phyloP scores from a whole-genome alignment of 1,140 invertebrate genomes.

The Hormaphis cornu region DNA sequence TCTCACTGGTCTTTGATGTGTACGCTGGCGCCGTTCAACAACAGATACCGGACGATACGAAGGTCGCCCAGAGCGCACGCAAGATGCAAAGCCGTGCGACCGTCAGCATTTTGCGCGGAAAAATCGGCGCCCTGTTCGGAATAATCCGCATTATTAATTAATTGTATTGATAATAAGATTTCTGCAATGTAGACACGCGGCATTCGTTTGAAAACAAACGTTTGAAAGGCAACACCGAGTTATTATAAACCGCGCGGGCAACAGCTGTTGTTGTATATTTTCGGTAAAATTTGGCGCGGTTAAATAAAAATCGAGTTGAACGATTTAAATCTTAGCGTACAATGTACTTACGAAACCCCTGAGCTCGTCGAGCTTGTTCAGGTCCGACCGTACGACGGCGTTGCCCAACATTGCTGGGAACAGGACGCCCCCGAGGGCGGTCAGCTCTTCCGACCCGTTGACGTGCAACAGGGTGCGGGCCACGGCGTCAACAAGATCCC shows the following conservation, averaged over 20 bases:
- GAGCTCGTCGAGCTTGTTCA: conserved; percentile 48
- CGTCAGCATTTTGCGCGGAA: conserved; percentile 65
- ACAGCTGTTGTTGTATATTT: no score
- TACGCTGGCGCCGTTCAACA: conserved; percentile 75
- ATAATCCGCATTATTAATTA: background rate
- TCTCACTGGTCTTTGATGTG: conserved; percentile 59
- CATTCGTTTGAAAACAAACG: background rate
- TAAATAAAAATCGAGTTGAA: background rate
- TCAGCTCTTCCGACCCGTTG: conserved; percentile 57
- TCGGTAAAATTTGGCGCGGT: no score
- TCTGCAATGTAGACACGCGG: background rate
- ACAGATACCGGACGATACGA: conserved; percentile 59
- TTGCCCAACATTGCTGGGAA: conserved; percentile 68
- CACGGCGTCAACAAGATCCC: conserved; percentile 57
- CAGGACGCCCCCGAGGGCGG: conserved; percentile 59
- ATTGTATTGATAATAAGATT: background rate
- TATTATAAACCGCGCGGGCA: no score
- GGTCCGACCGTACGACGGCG: conserved; percentile 58
- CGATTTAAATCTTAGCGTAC: background rate
- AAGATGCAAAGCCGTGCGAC: conserved; percentile 70
- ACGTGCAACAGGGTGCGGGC: conserved; percentile 56
- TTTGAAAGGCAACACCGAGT: conserved; percentile 21
- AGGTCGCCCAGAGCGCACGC: conserved; percentile 63
- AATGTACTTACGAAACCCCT: conserved; percentile 43
- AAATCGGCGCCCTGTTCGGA: conserved; percentile 58